These are phyloP conservation scores for Botia almorhae DNA, from an alignment of 2,797 vertebrate genomes.

Conservation along the genomic window DNA sequence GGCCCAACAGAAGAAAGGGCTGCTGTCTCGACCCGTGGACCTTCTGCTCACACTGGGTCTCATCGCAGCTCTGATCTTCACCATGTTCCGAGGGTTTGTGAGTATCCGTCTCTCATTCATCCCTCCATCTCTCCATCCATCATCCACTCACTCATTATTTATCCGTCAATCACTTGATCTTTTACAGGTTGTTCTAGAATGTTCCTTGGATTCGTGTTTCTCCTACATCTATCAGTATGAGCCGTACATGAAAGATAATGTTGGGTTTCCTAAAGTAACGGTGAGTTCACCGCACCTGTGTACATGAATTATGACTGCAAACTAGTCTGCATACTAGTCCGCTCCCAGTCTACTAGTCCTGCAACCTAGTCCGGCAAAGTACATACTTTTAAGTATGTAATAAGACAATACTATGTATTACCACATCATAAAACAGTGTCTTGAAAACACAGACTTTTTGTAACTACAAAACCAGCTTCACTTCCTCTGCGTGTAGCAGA, in stretches of 20 bases:
- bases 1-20: constrained; percentile 76
- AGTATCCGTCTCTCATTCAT: constrained; percentile 56
- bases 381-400: background rate
- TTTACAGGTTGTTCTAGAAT: constrained; percentile 89
- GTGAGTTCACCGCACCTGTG: constrained; percentile 70
- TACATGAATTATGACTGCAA: no score
- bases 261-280: constrained; percentile 89
- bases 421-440: background rate
- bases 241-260: constrained; percentile 91
- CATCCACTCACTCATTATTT: background rate
- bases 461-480: background rate
- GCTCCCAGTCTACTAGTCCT: no score
- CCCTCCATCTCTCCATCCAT: background rate
- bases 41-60: constrained; percentile 78
- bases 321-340: no score
- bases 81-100: constrained; percentile 89
- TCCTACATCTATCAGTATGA: constrained; percentile 91
- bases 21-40: constrained; percentile 83
- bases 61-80: constrained; percentile 75
- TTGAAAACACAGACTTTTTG: background rate
- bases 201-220: constrained; percentile 87
- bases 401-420: background rate
- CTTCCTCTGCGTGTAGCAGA: background rate
- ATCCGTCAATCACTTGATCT: background rate
- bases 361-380: background rate